Evolutionary conservation across 1,140 invertebrate species (phyloP).

Genomic region (Zaprionus camerounensis): DNA sequence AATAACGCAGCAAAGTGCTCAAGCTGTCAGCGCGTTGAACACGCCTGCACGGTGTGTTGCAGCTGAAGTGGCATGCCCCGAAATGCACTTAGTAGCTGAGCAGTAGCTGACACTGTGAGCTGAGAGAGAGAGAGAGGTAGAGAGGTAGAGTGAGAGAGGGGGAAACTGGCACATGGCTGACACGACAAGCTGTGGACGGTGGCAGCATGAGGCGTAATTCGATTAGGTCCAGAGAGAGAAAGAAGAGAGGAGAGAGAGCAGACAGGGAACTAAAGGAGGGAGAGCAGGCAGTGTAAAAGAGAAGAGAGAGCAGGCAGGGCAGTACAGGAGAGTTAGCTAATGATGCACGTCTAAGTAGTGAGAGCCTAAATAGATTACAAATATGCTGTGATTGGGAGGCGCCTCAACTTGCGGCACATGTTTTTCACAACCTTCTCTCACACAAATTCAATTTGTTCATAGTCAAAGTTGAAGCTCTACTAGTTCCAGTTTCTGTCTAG

Average conservation of each 20-base stretch:
- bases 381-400: conserved; percentile 67
- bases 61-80: conserved; percentile 22
- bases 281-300: background rate
- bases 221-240: conserved; percentile 43
- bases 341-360: conserved; percentile 58
- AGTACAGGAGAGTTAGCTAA: conserved; percentile 12
- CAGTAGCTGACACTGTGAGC: background rate
- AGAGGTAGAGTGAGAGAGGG: background rate
- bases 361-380: conserved; percentile 68
- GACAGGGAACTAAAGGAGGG: background rate
- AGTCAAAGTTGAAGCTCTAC: background rate
- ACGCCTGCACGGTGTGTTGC: conserved; percentile 13
- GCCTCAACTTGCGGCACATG: background rate
- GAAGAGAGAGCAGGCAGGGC: background rate
- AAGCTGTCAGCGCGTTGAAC: conserved; percentile 25
- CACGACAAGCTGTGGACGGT: background rate
- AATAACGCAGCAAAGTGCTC: background rate
- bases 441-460: conserved; percentile 55
- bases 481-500: background rate
- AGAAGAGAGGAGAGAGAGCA: background rate
- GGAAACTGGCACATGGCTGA: conserved; percentile 1
- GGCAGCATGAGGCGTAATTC: conserved; percentile 42
- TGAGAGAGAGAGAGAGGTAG: background rate
- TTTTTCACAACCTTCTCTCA: background rate
- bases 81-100: conserved; percentile 36